Evolutionary conservation across 1,140 invertebrate species (phyloP).

Genomic region (Panagrolaimus sp.): DNA sequence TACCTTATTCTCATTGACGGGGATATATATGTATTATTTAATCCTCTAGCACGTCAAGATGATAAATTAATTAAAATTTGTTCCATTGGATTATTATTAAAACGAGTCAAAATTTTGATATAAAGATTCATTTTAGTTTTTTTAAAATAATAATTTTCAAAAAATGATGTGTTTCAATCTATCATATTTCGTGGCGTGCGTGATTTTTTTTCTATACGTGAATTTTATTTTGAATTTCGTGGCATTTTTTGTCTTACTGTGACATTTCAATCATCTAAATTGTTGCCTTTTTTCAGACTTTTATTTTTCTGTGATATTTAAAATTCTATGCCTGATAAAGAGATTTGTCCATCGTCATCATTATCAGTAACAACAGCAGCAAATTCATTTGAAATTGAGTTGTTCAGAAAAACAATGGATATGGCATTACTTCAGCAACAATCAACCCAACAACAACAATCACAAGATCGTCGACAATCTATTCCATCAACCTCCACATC

Average conservation of each 20-base stretch:
- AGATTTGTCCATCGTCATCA: not conserved
- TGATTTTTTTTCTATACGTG: constrained; percentile 5
- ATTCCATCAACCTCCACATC: not conserved
- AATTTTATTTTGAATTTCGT: constrained; percentile 5
- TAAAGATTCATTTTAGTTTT: no score
- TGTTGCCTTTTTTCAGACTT: not conserved
- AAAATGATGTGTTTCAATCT: not conserved
- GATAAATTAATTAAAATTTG: no score
- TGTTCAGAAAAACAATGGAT: constrained; percentile 1
- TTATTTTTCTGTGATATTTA: no score
- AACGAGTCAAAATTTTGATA: no score
- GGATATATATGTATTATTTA: no score
- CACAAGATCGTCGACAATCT: not conserved
- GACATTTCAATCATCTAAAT: not conserved
- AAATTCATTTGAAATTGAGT: not conserved
- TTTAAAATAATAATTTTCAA: not conserved
- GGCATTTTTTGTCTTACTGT: not conserved
- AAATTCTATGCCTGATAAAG: constrained; percentile 10
- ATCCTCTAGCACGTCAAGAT: no score
- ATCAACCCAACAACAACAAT: no score
- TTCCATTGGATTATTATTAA: no score
- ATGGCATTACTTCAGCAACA: not conserved
- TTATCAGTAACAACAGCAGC: no score
- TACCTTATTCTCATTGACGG: no score
- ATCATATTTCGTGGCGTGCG: not conserved